phyloP scores from a whole-genome alignment of 2,888 invertebrate genomes.

The Eupithecia exiguata region DNA sequence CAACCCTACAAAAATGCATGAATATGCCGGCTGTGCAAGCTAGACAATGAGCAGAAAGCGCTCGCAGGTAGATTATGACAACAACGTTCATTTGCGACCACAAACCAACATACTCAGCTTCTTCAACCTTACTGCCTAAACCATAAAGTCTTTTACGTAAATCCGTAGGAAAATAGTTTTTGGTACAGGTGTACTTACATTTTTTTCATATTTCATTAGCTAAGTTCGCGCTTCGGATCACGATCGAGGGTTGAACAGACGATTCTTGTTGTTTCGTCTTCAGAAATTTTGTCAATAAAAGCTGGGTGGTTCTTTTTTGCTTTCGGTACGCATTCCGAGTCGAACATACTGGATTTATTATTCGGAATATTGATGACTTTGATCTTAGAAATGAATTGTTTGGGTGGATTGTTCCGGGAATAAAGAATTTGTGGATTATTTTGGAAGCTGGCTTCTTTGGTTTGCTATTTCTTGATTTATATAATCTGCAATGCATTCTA shows the following conservation, averaged over 20 bases:
- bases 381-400: slow-evolving; percentile 35
- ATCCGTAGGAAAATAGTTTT: slow-evolving; percentile 42
- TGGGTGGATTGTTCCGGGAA: slow-evolving; percentile 27
- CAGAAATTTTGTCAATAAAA: slow-evolving; percentile 79
- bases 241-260: slow-evolving; percentile 76
- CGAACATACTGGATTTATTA: slow-evolving; percentile 44
- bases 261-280: slow-evolving; percentile 80
- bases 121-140: slow-evolving; percentile 43
- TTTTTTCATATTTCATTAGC: slow-evolving; percentile 80
- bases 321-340: slow-evolving; percentile 49
- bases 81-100: slow-evolving; percentile 48
- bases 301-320: slow-evolving; percentile 69
- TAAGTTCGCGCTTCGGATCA: slow-evolving; percentile 82
- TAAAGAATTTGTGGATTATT: slow-evolving; percentile 22
- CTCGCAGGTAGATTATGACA: slow-evolving; percentile 76
- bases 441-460: slow-evolving; percentile 11
- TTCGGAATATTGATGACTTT: slow-evolving; percentile 48
- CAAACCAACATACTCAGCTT: slow-evolving; percentile 19
- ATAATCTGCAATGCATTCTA: neutral
- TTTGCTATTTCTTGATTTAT: slow-evolving; percentile 10
- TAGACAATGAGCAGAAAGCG: slow-evolving; percentile 78
- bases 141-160: slow-evolving; percentile 42
- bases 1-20: slow-evolving; percentile 68
- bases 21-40: slow-evolving; percentile 76
- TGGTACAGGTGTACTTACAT: slow-evolving; percentile 71